These are phyloP conservation scores for Nycteola revayana DNA, from an alignment of 2,888 invertebrate genomes.

Conservation along the genomic window DNA sequence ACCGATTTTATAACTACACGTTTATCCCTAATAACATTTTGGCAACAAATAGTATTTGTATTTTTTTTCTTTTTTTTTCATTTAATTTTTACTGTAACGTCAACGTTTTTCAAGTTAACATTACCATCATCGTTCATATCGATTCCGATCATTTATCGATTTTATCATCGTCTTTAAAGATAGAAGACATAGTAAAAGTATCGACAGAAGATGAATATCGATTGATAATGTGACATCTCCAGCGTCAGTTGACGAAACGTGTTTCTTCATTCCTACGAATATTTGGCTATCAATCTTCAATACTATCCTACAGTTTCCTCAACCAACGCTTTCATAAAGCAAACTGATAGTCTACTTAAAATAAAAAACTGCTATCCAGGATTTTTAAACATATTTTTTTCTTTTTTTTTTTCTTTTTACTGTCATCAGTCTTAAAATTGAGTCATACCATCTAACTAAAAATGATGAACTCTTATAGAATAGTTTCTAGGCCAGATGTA, in stretches of 20 bases:
- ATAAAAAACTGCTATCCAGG: conserved; percentile 56
- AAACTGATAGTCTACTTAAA: conserved; percentile 48
- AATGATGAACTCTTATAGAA: conserved; percentile 73
- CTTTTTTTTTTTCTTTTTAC: conserved; percentile 56
- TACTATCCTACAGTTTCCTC: conserved; percentile 44
- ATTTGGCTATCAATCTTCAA: conserved; percentile 65
- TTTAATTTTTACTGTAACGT: conserved; percentile 66
- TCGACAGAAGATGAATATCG: conserved; percentile 56
- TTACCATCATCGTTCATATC: conserved; percentile 52
- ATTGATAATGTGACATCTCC: conserved; percentile 43
- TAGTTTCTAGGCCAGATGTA: conserved; percentile 75
- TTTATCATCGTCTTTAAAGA: conserved; percentile 62
- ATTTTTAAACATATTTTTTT: conserved; percentile 44
- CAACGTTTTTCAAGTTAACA: conserved; percentile 62
- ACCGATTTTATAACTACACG: conserved; percentile 78
- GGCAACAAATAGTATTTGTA: conserved; percentile 79
- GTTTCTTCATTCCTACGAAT: conserved; percentile 38
- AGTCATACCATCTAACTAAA: conserved; percentile 80
- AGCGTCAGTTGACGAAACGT: conserved; percentile 44
- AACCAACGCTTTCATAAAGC: conserved; percentile 39
- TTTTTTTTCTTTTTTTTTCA: conserved; percentile 55
- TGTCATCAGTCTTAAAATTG: conserved; percentile 83
- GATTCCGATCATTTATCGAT: conserved; percentile 50
- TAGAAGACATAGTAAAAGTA: conserved; percentile 69
- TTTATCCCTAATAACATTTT: conserved; percentile 80